Conservation (phyloP, 2,797 vertebrate species). For the Steatocranus sp. region DNA sequence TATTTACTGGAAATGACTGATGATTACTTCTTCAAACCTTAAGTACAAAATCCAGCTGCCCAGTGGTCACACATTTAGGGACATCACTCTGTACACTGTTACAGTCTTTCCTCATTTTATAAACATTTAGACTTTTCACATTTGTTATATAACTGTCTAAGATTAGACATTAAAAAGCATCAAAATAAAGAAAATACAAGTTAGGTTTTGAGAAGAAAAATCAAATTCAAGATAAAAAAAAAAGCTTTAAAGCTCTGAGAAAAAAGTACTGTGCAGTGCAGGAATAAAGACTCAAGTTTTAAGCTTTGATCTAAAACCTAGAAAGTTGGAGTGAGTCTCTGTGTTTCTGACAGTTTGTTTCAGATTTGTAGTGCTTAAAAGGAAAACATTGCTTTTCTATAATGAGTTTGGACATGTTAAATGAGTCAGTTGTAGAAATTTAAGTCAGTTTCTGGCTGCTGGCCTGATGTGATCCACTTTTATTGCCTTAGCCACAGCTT, state of each 20-base stretch:
- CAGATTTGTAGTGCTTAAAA: neutral
- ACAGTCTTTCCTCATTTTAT: neutral
- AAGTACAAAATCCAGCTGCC: neutral
- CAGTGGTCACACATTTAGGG: neutral
- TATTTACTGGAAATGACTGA: neutral
- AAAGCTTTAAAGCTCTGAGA: neutral
- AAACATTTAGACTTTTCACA: neutral
- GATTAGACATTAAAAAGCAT: neutral
- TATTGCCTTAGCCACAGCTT: neutral
- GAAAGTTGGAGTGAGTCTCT: neutral
- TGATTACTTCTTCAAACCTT: neutral
- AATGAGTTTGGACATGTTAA: neutral
- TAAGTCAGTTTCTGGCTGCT: neutral
- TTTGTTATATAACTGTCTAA: neutral
- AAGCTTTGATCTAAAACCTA: neutral
- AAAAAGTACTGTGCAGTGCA: neutral
- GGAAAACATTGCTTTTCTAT: neutral
- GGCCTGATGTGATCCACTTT: neutral
- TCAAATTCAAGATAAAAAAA: rapidly evolving
- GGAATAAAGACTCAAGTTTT: neutral
- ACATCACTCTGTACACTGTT: rapidly evolving
- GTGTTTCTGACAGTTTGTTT: neutral
- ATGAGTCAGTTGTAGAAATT: rapidly evolving
- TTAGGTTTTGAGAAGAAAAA: neutral
- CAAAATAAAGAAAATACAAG: neutral